Percentiles rank a stretch among this genome's conserved stretches.
These are phyloP conservation scores for Mohoua ochrocephala DNA, from an alignment of 2,113 vertebrate genomes.

Conservation along the genomic window DNA sequence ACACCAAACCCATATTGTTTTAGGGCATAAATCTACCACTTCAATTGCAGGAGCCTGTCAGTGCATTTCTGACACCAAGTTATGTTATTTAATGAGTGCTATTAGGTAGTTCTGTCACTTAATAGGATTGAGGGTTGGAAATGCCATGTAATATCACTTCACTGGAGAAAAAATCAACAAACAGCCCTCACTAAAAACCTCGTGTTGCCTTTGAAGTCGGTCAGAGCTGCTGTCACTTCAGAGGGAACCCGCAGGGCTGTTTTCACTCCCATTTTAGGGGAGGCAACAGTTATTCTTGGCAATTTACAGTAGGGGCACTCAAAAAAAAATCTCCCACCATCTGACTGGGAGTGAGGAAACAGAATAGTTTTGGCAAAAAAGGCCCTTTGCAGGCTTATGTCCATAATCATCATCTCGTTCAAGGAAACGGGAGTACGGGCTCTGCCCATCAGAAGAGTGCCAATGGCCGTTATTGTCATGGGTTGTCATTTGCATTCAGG, in stretches of 20 bases:
- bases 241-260: constrained; percentile 14
- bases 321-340: background rate
- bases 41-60: constrained; percentile 7
- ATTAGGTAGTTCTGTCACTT: constrained; percentile 66
- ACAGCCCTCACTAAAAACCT: constrained; percentile 44
- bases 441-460: background rate
- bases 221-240: constrained; percentile 41
- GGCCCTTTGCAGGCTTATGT: background rate
- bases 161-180: constrained; percentile 61
- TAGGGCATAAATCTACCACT: constrained; percentile 27
- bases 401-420: background rate
- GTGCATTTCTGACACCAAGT: constrained; percentile 59
- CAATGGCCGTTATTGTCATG: background rate
- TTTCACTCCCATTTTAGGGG: constrained; percentile 37
- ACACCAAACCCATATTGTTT: background rate
- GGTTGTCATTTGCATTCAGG: background rate
- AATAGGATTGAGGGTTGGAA: constrained; percentile 65
- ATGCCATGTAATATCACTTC: constrained; percentile 67
- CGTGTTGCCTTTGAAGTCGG: background rate
- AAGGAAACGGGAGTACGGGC: background rate
- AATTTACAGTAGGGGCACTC: background rate
- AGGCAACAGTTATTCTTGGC: constrained; percentile 50
- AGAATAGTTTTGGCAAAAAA: background rate
- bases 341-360: background rate
- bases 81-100: constrained; percentile 63